Evolutionary conservation across 2,797 vertebrate genomes (phyloP), one percentile per base, ranked within the genome.

Genomic region (Sarcoramphus papa): DNA sequence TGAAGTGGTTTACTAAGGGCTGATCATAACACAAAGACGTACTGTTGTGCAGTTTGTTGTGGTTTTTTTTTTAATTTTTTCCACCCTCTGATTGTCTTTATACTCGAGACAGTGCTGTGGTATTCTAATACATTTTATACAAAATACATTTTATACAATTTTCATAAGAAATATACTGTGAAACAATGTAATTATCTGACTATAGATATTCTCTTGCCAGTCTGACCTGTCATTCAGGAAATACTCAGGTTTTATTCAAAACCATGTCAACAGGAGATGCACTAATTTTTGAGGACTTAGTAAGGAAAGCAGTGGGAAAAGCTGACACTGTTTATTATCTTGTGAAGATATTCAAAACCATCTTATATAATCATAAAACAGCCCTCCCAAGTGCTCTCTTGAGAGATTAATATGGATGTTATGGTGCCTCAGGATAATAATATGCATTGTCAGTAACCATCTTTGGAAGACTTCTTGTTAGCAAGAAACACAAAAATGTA

Each of bases 321-420:
- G 60, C 18, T 89, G 67, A 87, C 64, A 45, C 35, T 85, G 48
- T 95, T 94, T 93, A 64, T 91, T 93, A 74, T 70, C 84, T 87
- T 83, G 24, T 78, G 65, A 90, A 63, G 33, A 80, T 68, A 88
- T 88, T 96, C 56, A 93, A 92, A 92, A 23, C 11, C 8, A 54
- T 83, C 78, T 93, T 96, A 94, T 74, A 84, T 91, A 96, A 96
- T 51, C 64, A 77, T 45, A 72, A 69, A 90, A 37, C 78, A 91
- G 37, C 62, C 50, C 59, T 91, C 70, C 70, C 80, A 87, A 91
- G 70, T 92, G 40, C 40, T 85, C 51, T 64, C 50, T 62, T 85
- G 68, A 81, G 76, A 95, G 81, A 87, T 95, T 87, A 87, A 88
- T 94, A 92, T 93, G 86, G 64, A 95, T 91, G 69, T 78, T 88